These are phyloP conservation scores for Trachelus tabidus DNA, from an alignment of 2,888 invertebrate species.

Conservation along the genomic window DNA sequence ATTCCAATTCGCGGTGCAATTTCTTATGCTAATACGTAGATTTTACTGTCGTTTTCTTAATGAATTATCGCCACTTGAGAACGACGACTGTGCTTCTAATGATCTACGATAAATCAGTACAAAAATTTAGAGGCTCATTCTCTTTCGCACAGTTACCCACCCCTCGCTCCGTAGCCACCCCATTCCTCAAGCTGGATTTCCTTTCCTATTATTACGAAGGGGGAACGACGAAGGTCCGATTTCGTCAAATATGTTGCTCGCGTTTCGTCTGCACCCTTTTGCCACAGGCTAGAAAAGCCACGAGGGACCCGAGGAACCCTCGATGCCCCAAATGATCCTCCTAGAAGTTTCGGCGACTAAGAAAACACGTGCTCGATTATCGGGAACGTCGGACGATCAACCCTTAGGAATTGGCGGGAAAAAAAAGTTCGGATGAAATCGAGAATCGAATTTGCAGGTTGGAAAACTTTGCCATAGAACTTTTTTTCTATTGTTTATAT, in stretches of 20 bases:
- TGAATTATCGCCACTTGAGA: constrained; percentile 15
- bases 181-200: not conserved
- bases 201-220: not conserved
- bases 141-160: not conserved
- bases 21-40: constrained; percentile 4
- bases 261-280: not conserved
- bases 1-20: constrained; percentile 19
- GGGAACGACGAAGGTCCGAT: not conserved
- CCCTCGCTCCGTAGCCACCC: not conserved
- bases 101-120: constrained; percentile 13
- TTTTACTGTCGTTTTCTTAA: not conserved
- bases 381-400: not conserved
- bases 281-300: not conserved
- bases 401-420: not conserved
- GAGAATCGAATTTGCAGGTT: not conserved
- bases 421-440: not conserved
- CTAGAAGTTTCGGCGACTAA: not conserved
- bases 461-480: not conserved
- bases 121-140: not conserved
- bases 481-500: not conserved
- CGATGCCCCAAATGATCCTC: not conserved
- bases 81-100: not conserved
- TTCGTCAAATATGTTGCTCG: not conserved
- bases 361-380: not conserved
- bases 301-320: not conserved